Percentiles rank a stretch among this genome's conserved stretches.
These are phyloP conservation scores for Thymelicus sylvestris DNA, from an alignment of 2,888 invertebrate species.

Conservation along the genomic window DNA sequence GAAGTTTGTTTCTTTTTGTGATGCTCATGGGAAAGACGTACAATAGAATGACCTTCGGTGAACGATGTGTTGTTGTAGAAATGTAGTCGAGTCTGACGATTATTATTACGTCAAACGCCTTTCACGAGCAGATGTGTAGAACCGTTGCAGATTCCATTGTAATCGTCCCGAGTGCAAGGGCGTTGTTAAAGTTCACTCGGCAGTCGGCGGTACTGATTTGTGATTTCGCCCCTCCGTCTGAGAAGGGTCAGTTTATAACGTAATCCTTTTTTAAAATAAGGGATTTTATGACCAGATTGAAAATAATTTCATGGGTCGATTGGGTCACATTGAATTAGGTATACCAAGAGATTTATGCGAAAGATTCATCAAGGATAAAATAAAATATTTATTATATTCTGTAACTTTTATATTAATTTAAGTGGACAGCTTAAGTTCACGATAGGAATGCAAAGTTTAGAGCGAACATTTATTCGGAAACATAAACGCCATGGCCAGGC, in stretches of 20 bases:
- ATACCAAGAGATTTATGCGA: too few species aligned
- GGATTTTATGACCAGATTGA: not conserved
- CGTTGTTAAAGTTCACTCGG: slow-evolving; percentile 52
- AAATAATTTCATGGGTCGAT: too few species aligned
- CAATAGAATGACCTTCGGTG: slow-evolving; percentile 27
- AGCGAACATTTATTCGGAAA: too few species aligned
- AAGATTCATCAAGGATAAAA: too few species aligned
- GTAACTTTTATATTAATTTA: too few species aligned
- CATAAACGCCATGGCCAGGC: too few species aligned
- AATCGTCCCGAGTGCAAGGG: slow-evolving; percentile 59
- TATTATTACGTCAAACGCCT: slow-evolving; percentile 17
- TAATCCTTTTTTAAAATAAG: not conserved
- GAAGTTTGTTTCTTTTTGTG: slow-evolving; percentile 54
- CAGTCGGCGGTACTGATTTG: slow-evolving; percentile 61
- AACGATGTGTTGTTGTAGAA: slow-evolving; percentile 24
- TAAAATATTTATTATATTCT: too few species aligned
- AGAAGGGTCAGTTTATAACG: slow-evolving; percentile 34
- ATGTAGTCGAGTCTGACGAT: slow-evolving; percentile 24
- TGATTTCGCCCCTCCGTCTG: slow-evolving; percentile 74
- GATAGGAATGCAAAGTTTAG: too few species aligned
- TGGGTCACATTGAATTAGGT: too few species aligned
- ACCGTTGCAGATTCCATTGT: slow-evolving; percentile 81
- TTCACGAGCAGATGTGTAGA: slow-evolving; percentile 75
- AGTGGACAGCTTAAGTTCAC: too few species aligned
- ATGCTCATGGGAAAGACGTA: slow-evolving; percentile 64